Base-by-base conservation (phyloP, 1,140 invertebrate genomes). In the Chymomyza costata region DNA sequence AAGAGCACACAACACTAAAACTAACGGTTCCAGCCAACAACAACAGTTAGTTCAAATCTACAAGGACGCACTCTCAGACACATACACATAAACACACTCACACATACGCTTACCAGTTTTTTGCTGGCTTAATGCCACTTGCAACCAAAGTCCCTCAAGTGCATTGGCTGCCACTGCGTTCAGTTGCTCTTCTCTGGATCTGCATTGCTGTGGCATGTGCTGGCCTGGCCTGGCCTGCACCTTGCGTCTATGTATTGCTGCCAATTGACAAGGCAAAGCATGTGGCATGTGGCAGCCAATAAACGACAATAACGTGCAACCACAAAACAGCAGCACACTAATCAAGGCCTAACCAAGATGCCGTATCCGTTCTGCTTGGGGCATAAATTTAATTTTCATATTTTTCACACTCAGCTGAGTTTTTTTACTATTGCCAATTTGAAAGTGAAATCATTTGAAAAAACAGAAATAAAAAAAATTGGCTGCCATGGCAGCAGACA, bases 321-420 rank as follows among this genome's bases (percentile, higher is more conserved):
- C 21, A 25, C 21, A 25, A 25, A 8, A 8, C 21, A 25, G 8
- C 8, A 25, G 8, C 3, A 25, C 21, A 8, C n/a, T n/a, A n/a
- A n/a, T n/a, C n/a, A n/a, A n/a, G n/a, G n/a, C n/a, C n/a, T n/a
- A n/a, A n/a, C n/a, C n/a, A n/a, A n/a, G n/a, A n/a, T n/a, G n/a
- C n/a, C n/a, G n/a, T n/a, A n/a, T n/a, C n/a, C n/a, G n/a, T n/a
- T n/a, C n/a, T n/a, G n/a, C n/a, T n/a, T 31, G 50, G 35, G 51
- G 61, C 70, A 80, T 66, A 52, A 66, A 60, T 65, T 63, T 48
- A 76, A 66, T 80, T 70, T 78, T 57, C 18, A 55, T 19, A 59
- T 43, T 47, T 30, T 39, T 64, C n/a, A 14, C 51, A 43, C 51
- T 63, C 51, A 15, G 37, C 3, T 44, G 60, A 14, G 31, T 10